These are phyloP conservation scores for Porites lutea DNA, from an alignment of 64 coral and sea anemone genomes.

Conservation along the genomic window DNA sequence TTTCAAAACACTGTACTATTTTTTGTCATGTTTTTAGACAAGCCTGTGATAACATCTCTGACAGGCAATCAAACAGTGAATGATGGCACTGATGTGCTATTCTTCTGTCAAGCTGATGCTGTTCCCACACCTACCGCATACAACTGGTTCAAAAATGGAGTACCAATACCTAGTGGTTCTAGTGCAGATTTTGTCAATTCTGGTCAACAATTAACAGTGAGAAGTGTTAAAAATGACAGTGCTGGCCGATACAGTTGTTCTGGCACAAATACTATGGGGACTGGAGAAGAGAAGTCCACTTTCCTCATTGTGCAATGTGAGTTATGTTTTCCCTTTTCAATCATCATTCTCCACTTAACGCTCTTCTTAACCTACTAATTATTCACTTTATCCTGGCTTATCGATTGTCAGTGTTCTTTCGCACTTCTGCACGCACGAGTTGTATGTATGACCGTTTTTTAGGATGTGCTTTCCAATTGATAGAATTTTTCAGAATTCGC, in stretches of 20 bases:
- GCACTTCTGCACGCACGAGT: too few relatives aligned
- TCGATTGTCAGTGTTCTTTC: too few relatives aligned
- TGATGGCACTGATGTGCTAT: background rate
- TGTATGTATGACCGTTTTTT: too few relatives aligned
- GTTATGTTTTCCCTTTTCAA: background rate
- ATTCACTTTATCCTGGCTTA: too few relatives aligned
- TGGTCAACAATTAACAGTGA: slow-evolving; percentile 17
- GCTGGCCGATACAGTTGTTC: slow-evolving; percentile 70
- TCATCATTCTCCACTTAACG: too few relatives aligned
- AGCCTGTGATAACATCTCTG: slow-evolving; percentile 41
- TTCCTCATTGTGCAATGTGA: slow-evolving; percentile 74
- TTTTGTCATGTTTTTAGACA: slow-evolving; percentile 51
- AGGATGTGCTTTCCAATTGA: too few relatives aligned
- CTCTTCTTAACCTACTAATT: too few relatives aligned
- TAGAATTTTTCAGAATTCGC: too few relatives aligned
- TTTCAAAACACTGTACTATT: too few relatives aligned
- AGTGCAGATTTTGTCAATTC: slow-evolving; percentile 54
- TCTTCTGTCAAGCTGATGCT: slow-evolving; percentile 48
- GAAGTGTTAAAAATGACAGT: slow-evolving; percentile 43
- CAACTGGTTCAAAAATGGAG: slow-evolving; percentile 67
- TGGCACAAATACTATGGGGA: slow-evolving; percentile 62
- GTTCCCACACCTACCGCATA: slow-evolving; percentile 23
- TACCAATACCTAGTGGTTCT: background rate
- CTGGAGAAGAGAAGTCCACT: slow-evolving; percentile 33
- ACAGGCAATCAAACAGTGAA: slow-evolving; percentile 53